Evolutionary conservation across 2,888 invertebrate species (phyloP).

Genomic region (Digitonthophagus gazella): DNA sequence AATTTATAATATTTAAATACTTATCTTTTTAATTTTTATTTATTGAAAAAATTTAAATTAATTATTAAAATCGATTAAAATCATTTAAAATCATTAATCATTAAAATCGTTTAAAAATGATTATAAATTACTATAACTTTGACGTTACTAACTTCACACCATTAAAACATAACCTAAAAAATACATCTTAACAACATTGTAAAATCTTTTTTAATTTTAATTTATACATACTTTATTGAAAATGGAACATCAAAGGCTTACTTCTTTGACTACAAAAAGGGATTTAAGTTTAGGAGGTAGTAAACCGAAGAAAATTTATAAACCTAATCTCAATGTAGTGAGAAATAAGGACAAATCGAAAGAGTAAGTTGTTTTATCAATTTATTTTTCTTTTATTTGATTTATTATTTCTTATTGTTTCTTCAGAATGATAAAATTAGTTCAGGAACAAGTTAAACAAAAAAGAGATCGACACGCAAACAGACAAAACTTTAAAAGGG

Average conservation of each 20-base stretch:
- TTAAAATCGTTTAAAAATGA: too few species aligned
- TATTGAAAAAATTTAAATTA: too few species aligned
- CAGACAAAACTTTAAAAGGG: slow-evolving; percentile 15
- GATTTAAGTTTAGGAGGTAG: slow-evolving; percentile 46
- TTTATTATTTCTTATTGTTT: neutral
- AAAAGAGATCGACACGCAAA: slow-evolving; percentile 23
- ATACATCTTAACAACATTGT: too few species aligned
- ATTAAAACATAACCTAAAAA: neutral
- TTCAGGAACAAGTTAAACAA: slow-evolving; percentile 31
- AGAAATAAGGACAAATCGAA: slow-evolving; percentile 43
- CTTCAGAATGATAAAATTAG: slow-evolving; percentile 25
- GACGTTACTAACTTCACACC: neutral
- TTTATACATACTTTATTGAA: neutral
- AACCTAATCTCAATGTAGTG: slow-evolving; percentile 46
- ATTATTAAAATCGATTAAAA: too few species aligned
- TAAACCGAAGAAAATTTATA: slow-evolving; percentile 44
- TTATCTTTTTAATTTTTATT: too few species aligned
- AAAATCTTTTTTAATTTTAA: too few species aligned
- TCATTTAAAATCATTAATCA: too few species aligned
- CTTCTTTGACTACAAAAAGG: slow-evolving; percentile 43
- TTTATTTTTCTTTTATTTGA: neutral
- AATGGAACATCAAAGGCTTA: slow-evolving; percentile 37
- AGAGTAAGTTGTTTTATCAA: slow-evolving; percentile 34
- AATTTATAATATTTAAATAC: too few species aligned
- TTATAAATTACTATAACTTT: neutral